Base-by-base conservation (phyloP, 2,113 vertebrate species). In the Lichenostomus cassidix region DNA sequence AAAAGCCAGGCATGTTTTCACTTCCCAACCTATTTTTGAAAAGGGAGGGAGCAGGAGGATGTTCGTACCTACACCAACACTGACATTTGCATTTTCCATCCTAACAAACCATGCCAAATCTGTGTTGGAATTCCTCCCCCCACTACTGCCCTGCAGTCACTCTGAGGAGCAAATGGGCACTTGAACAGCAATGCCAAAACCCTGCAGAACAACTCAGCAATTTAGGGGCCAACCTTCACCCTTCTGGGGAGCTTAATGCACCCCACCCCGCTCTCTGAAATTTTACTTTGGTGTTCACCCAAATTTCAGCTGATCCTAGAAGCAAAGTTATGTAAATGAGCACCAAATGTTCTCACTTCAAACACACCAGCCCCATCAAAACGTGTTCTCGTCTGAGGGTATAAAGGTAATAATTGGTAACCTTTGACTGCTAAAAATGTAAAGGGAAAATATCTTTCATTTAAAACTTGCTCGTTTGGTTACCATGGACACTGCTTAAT, bases 401-500 rank as follows among this genome's bases (percentile, higher is more conserved):
- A 64, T 49, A 56, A 69, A 90, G 94, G 93, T 96, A 96, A 83
- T 37, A 70, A 94, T 89, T 97, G 93, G 89, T 94, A 97, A 97
- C 97, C 96, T 97, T 89, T 94, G 94, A 67, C 69, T 68, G 82
- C 94, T 97, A 96, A 97, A 97, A 96, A 96, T 90, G 95, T 93
- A 95, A 91, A 96, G 93, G 95, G 95, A 96, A 97, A 97, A 97
- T 91, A 55, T 50, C 97, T 98, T 97, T 97, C 97, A 96, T 95
- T 98, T 97, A 97, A 97, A 97, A 97, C 94, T 96, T 97, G 93
- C 96, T 96, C 89, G 19, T 92, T 97, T 95, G 87, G 98, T 98
- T 98, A 95, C 97, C 97, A 97, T 97, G 97, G 98, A 97, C 96
- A 98, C 98, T 96, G 95, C 95, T 97, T 98, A 98, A 98, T 97